Percentiles rank a stretch among this genome's conserved stretches.
Conservation (phyloP, 2,113 vertebrate genomes). For the Tyrannus savana region DNA sequence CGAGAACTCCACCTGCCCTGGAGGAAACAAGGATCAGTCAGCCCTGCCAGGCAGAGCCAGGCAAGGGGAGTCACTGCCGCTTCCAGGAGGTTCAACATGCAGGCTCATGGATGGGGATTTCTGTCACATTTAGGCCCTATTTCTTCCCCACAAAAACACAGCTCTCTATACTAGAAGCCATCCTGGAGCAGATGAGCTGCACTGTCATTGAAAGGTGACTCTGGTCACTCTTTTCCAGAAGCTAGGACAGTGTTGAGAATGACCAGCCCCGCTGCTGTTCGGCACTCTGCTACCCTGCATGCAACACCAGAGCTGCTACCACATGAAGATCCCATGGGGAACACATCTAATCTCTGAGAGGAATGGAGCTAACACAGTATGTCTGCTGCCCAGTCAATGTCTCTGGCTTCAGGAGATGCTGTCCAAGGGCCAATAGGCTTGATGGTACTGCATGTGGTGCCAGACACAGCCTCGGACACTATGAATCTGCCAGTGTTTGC, state of each 20-base stretch:
- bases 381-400: neutral
- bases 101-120: neutral
- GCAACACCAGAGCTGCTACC: neutral
- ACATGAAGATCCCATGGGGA: neutral
- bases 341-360: neutral
- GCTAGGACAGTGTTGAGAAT: neutral
- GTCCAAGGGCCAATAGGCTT: neutral
- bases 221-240: neutral
- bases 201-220: neutral
- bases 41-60: neutral
- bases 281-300: neutral
- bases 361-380: neutral
- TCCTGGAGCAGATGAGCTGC: neutral
- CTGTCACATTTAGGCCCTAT: neutral
- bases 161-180: neutral
- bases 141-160: neutral
- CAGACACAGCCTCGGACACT: neutral
- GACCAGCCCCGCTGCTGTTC: neutral
- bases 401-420: neutral
- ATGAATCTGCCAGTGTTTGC: neutral
- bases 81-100: neutral
- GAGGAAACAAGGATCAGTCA: neutral
- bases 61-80: neutral
- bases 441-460: neutral
- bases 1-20: conserved; percentile 60